Evolutionary conservation across 2,888 invertebrate genomes (phyloP).

Genomic region (Oligia latruncula): DNA sequence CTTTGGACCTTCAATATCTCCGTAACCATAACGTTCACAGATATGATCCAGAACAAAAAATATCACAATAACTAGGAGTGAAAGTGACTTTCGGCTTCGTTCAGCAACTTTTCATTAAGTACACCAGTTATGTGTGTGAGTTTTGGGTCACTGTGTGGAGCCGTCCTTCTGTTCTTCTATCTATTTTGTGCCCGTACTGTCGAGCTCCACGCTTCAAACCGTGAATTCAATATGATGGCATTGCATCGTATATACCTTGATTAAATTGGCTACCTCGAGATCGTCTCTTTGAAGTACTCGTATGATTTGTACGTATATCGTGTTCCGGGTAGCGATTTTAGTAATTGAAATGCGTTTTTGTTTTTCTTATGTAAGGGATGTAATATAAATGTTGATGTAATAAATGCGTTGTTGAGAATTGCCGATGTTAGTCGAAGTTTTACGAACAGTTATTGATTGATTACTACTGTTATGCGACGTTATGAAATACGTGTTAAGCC

Average conservation of each 20-base stretch:
- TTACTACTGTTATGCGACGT: background rate
- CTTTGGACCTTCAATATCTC: background rate
- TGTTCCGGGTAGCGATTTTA: background rate
- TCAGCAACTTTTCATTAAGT: background rate
- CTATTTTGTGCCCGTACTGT: background rate
- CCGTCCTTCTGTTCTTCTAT: slow-evolving; percentile 12
- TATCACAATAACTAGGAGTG: background rate
- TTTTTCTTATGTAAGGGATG: background rate
- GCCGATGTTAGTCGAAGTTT: slow-evolving; percentile 37
- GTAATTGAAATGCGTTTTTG: background rate
- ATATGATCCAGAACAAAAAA: background rate
- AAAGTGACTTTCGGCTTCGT: too few relatives aligned
- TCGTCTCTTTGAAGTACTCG: slow-evolving; percentile 5
- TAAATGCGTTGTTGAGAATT: background rate
- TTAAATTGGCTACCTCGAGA: background rate
- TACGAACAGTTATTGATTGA: slow-evolving; percentile 30
- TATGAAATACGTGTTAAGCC: background rate
- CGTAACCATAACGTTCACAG: background rate
- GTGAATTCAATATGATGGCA: slow-evolving; percentile 35
- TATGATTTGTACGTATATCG: background rate
- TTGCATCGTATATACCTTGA: slow-evolving; percentile 23
- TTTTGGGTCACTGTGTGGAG: slow-evolving; percentile 4
- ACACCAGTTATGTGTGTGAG: background rate
- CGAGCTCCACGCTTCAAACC: slow-evolving; percentile 21
- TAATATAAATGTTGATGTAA: slow-evolving; percentile 6